Evolutionary conservation across 2,797 vertebrate genomes (phyloP), one percentile per base, ranked within the genome.

Genomic region (Hemibagrus guttatus): DNA sequence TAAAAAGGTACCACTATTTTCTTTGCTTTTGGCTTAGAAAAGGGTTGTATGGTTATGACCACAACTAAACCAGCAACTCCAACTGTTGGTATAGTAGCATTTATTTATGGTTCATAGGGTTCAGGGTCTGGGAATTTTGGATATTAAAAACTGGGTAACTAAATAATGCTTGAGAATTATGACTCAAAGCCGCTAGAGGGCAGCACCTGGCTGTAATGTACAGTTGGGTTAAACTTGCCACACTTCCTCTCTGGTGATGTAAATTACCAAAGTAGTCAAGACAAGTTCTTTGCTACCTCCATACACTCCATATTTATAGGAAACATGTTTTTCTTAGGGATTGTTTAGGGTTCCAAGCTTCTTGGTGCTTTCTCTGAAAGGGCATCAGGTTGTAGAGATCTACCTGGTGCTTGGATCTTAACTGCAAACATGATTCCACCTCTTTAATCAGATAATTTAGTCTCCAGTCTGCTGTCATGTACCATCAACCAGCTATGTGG

Each of bases 111-210:
- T 4, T 6, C 26, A 6, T 13, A 5, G 9, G 2, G 52, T 76
- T 31, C 28, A 19, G 7, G 6, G 69, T 72, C 39, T 72, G 71
- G 6, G 23, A 72, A 26, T 42, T 72, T 26, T 13, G 6, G 23
- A 13, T 23, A 2, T 26, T 74, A 3, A 56, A 31, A 31, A 19
- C 11, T 31, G 31, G 9, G 1, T 31, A 26, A 28, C 46, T 11
- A 39, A 4, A 39, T 4, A 49, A 49, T 9, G 56, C 42, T 59
- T 26, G 0, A 42, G 31, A 59, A 59, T 8, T 2, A 28, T 61
- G 5, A 23, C 4, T 35, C 54, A 52, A 6, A 35, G 46, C 81
- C 89, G 84, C 86, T 78, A 87, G 89, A 90, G 89, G 75, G 87
- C 69, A 79, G 84, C 84, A 84, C 31, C 4, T 23, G 35, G 42